A percentile compares a stretch with the other conserved stretches of the same genome.
Evolutionary conservation across 2,113 vertebrate species (phyloP).

Genomic region (Monarcha castaneiventris): DNA sequence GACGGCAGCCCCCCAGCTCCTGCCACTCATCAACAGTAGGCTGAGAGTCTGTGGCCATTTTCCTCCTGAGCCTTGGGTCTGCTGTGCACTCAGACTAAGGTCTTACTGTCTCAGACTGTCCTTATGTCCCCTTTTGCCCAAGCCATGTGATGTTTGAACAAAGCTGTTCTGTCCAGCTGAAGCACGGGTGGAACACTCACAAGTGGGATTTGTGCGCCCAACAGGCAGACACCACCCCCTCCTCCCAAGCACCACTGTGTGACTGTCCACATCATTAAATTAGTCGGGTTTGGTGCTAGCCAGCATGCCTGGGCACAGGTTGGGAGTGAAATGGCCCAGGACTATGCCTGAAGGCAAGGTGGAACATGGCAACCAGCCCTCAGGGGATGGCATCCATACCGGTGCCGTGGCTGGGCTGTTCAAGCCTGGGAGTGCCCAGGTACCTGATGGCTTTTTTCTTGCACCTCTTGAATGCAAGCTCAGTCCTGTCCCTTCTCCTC

Average conservation of each 20-base stretch:
- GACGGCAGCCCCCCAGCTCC: neutral
- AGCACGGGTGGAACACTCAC: fast-evolving
- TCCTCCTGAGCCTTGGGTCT: neutral
- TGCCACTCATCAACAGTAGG: neutral
- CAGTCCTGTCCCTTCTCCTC: neutral
- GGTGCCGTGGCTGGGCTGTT: neutral
- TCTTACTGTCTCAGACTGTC: neutral
- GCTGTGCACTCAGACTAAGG: neutral
- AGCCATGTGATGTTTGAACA: neutral
- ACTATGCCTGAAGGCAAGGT: neutral
- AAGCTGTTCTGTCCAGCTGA: neutral
- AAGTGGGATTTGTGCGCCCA: neutral
- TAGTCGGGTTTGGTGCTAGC: neutral
- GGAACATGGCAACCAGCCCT: fast-evolving
- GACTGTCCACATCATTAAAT: neutral
- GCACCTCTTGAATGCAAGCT: neutral
- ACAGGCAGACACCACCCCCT: neutral
- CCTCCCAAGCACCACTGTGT: neutral
- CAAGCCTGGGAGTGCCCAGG: neutral
- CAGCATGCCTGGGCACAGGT: neutral
- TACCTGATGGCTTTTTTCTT: neutral
- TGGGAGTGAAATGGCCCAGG: neutral
- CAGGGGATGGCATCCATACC: neutral
- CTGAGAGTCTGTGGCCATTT: neutral
- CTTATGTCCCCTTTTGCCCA: neutral